These are phyloP conservation scores for Drosophila sulfurigaster DNA, from an alignment of 1,140 invertebrate genomes.

Conservation along the genomic window DNA sequence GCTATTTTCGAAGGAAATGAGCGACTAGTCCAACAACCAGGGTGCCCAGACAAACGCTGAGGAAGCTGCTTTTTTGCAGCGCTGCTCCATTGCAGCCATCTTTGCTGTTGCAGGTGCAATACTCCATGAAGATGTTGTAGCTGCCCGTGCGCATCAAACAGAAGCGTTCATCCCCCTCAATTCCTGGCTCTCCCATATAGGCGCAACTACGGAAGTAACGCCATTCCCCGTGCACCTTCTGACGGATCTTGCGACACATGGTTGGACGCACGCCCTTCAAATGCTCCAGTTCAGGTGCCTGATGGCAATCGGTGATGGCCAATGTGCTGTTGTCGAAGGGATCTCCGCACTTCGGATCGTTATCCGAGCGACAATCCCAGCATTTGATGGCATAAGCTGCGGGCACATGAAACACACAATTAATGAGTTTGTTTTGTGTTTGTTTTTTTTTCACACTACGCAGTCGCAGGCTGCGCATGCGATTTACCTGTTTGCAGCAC, in stretches of 20 bases:
- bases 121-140: slow-evolving; percentile 97
- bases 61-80: slow-evolving; percentile 30
- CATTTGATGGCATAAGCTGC: slow-evolving; percentile 92
- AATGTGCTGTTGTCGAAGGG: slow-evolving; percentile 96
- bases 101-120: slow-evolving; percentile 96
- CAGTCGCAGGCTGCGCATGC: slow-evolving; percentile 38
- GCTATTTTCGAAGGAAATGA: slow-evolving; percentile 83
- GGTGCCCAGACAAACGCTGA: slow-evolving; percentile 95
- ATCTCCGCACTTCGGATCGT: slow-evolving; percentile 95
- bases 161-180: slow-evolving; percentile 95
- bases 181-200: slow-evolving; percentile 95
- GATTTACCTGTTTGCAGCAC: slow-evolving; percentile 71
- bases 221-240: slow-evolving; percentile 97
- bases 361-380: slow-evolving; percentile 95
- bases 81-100: slow-evolving; percentile 93
- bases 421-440: slow-evolving; percentile 17
- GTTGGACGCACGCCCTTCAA: slow-evolving; percentile 90
- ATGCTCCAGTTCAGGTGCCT: slow-evolving; percentile 88
- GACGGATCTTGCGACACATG: slow-evolving; percentile 96
- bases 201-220: slow-evolving; percentile 95
- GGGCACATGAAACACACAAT: slow-evolving; percentile 9
- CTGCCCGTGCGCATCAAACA: slow-evolving; percentile 96
- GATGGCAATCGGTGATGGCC: slow-evolving; percentile 93
- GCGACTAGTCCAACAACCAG: slow-evolving; percentile 97
- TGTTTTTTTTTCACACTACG: slow-evolving; percentile 4